A percentile compares a stretch with the other conserved stretches of the same genome.
Evolutionary conservation across 1,140 invertebrate species (phyloP).

Genomic region (Trinorchestia longiramus): DNA sequence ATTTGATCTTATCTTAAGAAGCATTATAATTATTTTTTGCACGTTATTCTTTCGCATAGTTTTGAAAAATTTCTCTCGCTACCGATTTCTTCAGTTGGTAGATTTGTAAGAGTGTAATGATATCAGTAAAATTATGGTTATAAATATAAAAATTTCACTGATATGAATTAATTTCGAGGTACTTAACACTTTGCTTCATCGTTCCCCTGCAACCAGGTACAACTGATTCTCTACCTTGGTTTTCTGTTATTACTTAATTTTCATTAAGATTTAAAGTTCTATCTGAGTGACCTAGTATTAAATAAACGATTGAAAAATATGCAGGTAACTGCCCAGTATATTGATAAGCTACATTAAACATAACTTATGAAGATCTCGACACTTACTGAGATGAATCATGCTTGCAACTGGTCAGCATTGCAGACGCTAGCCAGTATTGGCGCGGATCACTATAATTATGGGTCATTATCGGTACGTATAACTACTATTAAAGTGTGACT

Average conservation of each 20-base stretch:
- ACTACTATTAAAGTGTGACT: background rate
- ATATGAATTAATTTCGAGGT: too few species aligned
- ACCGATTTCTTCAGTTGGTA: background rate
- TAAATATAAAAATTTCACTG: too few species aligned
- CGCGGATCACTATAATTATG: background rate
- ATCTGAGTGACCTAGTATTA: background rate
- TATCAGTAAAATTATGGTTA: too few species aligned
- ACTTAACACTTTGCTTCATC: too few species aligned
- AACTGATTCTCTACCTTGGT: too few species aligned
- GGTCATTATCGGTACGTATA: background rate
- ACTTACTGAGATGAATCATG: background rate
- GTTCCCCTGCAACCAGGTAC: too few species aligned
- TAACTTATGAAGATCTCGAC: background rate
- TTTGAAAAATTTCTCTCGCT: background rate
- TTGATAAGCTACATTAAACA: background rate
- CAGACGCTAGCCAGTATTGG: background rate
- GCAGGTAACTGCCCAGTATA: background rate
- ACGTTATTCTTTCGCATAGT: background rate
- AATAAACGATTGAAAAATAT: background rate
- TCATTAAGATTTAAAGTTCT: background rate
- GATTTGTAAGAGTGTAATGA: background rate
- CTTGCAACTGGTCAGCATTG: background rate
- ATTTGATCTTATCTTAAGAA: background rate
- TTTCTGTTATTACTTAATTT: too few species aligned
- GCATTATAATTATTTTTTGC: background rate